Evolutionary conservation across 2,113 vertebrate genomes (phyloP), one percentile per base, ranked within the genome.

Genomic region (Bettongia penicillata): DNA sequence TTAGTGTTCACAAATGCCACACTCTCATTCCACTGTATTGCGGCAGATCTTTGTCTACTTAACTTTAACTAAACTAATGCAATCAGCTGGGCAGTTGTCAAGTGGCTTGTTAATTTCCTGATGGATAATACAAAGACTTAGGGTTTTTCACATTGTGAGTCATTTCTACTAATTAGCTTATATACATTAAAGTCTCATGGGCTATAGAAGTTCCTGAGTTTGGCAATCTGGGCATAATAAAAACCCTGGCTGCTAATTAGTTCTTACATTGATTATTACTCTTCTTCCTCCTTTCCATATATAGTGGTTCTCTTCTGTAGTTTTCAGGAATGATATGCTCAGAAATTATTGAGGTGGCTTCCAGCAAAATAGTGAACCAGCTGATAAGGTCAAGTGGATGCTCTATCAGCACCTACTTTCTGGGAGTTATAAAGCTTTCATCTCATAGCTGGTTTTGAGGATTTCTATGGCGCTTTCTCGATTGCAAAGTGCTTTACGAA

Each of bases 41-140:
- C 9, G 47, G 43, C 23, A 68, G 11, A 49, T 31, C 90, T 90
- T 90, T 52, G 47, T 51, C 57, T 92, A 93, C 24, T 47, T 91
- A 89, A 68, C 55, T 25, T 57, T 90, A 37, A 53, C 90, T 94
- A 91, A 93, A 92, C 92, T 93, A 89, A 55, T 53, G 43, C 50
- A 57, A 94, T 77, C 5, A 51, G 31, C 31, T 95, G 23, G 53
- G 92, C 16, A 53, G 90, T 53, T 49, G 95, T 61, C 25, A 93
- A 93, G 57, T 90, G 11, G 90, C 53, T 93, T 93, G 93, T 94
- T 96, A 90, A 96, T 96, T 94, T 92, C 92, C 90, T 91, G 47
- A 16, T 7, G 92, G 90, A 95, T 92, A 90, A 95, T 91, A 84
- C 53, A 89, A 26, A 91, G 93, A 93, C 91, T 25, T 90, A 94